Conservation (phyloP, 1,140 invertebrate species). For the Listronotus bonariensis region DNA sequence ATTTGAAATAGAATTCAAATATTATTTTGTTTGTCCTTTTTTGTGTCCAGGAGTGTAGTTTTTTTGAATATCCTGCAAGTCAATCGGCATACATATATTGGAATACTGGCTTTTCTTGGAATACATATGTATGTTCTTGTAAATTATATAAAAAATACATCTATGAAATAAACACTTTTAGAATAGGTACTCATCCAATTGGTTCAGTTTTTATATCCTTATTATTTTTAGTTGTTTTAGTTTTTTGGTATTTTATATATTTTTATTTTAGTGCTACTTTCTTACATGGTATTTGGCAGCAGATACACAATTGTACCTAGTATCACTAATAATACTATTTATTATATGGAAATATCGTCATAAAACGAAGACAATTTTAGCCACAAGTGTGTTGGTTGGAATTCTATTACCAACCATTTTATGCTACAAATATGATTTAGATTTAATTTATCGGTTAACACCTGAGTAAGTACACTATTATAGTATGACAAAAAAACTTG, state of each 20-base stretch:
- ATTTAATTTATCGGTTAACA: conserved; percentile 35
- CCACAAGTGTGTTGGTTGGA: conserved; percentile 21
- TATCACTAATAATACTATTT: conserved; percentile 35
- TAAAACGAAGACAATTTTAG: conserved; percentile 13
- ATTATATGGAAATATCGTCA: conserved; percentile 35
- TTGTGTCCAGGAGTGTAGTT: too few relatives aligned
- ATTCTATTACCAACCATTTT: conserved; percentile 31
- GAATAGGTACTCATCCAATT: not conserved
- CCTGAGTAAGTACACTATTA: conserved; percentile 37
- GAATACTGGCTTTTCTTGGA: too few relatives aligned
- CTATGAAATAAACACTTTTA: too few relatives aligned
- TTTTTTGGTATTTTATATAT: not conserved
- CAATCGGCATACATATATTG: too few relatives aligned
- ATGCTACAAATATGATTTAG: conserved; percentile 32
- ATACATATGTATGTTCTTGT: too few relatives aligned
- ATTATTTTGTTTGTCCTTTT: too few relatives aligned
- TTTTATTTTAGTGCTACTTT: conserved; percentile 40
- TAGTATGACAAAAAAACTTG: too few relatives aligned
- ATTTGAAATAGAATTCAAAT: too few relatives aligned
- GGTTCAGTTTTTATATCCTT: too few relatives aligned
- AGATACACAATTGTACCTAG: conserved; percentile 42
- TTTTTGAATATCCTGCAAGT: too few relatives aligned
- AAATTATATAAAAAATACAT: too few relatives aligned
- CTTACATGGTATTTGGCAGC: conserved; percentile 42
- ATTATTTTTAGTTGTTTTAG: not conserved